Base-by-base conservation (phyloP, 2,797 vertebrate genomes). In the Sebastolobus altivelis region DNA sequence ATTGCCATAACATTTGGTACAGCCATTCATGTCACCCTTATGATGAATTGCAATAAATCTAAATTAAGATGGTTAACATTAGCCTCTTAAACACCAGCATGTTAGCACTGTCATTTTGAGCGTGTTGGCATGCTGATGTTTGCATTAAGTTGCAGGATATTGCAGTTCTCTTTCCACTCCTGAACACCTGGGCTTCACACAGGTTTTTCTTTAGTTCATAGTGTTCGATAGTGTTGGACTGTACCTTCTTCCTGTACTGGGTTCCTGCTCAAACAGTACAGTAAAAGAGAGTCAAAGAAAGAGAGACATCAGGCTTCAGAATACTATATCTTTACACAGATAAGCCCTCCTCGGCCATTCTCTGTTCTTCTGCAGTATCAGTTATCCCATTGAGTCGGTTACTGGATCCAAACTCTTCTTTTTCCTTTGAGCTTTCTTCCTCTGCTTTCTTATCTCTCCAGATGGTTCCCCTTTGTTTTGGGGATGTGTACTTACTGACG, bases 401-500 rank as follows among this genome's bases (percentile, higher is more conserved):
- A 38, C 58, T 75, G 13, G 14, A 29, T 62, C 52, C 43, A 20
- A 14, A 18, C 35, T 66, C 18, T 66, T 85, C 71, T 18, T 29
- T 66, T 81, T 61, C 20, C 65, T 82, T 83, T 49, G 11, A 73
- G 37, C 38, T 68, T 63, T 62, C 37, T 52, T 25, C 37, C 52
- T 72, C 5, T 72, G n/a, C 2, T 56, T 80, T 61, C n/a, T 16
- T 27, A 18, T 82, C 29, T 56, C 20, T 55, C 20, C 52, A 29
- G n/a, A 33, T 40, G 18, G 13, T 67, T 60, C 62, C 31, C 60
- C 18, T 77, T 43, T 14, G 16, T 43, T 40, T 43, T 16, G 40
- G 1, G 40, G 40, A 43, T 0, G 22, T 78, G 67, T 76, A 29
- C 80, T 79, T 81, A 80, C 75, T 87, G 77, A 85, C 85, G 75